phyloP scores from a whole-genome alignment of 1,140 invertebrate genomes.

The Myzus persicae region DNA sequence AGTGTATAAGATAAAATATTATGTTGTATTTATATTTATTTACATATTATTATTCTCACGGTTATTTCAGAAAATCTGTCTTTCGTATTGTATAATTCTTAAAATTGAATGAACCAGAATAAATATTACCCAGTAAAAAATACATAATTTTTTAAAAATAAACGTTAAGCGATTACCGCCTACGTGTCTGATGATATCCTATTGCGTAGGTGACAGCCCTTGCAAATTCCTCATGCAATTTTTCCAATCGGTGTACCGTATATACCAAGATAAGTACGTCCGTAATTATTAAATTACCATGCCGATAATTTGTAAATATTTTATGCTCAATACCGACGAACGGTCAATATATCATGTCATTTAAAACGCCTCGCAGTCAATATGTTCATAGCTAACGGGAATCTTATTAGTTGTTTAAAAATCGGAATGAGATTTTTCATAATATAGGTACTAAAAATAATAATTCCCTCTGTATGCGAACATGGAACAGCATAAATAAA shows the following conservation, averaged over 20 bases:
- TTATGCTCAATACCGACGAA: not conserved
- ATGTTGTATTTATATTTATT: no score
- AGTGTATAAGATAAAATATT: no score
- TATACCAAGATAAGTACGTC: not conserved
- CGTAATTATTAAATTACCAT: not conserved
- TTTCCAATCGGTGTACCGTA: not conserved
- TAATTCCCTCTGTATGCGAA: not conserved
- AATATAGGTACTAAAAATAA: not conserved
- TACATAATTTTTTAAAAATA: not conserved
- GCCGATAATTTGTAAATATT: slow-evolving; percentile 1
- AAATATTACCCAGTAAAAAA: not conserved
- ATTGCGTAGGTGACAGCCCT: slow-evolving; percentile 14
- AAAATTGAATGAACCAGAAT: not conserved
- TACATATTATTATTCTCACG: no score
- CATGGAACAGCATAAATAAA: not conserved
- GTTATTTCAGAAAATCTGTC: no score
- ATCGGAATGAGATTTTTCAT: slow-evolving; percentile 26
- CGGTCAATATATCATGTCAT: slow-evolving; percentile 19
- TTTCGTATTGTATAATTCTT: not conserved
- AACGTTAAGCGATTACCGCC: not conserved
- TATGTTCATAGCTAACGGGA: slow-evolving; percentile 8
- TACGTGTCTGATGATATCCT: not conserved
- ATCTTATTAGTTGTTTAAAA: slow-evolving; percentile 15
- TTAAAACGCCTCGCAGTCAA: not conserved
- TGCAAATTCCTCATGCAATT: not conserved